Evolutionary conservation across 2,888 invertebrate species (phyloP).

Genomic region (Andrena trimmerana): DNA sequence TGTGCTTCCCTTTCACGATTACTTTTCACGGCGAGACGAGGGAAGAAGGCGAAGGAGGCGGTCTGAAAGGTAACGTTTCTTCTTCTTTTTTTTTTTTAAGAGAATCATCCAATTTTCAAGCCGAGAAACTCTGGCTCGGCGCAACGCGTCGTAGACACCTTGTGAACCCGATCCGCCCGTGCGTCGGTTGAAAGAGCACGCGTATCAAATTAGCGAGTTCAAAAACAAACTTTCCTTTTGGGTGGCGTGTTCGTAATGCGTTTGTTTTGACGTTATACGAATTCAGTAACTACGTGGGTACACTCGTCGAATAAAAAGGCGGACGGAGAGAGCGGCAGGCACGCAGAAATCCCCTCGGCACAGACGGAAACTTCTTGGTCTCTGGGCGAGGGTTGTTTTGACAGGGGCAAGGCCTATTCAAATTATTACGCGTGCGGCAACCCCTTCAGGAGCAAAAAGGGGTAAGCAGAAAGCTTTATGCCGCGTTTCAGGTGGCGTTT

Average conservation of each 20-base stretch:
- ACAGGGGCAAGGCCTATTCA: constrained; percentile 68
- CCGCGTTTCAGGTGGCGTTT: constrained; percentile 56
- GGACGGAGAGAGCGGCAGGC: constrained; percentile 24
- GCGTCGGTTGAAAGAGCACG: constrained; percentile 23
- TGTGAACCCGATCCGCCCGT: background rate
- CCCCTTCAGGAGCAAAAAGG: constrained; percentile 54
- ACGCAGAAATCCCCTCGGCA: constrained; percentile 55
- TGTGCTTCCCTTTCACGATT: background rate
- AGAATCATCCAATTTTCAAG: constrained; percentile 17
- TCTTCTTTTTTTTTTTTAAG: background rate
- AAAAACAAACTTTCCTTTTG: constrained; percentile 40
- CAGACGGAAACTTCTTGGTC: constrained; percentile 66
- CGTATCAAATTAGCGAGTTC: constrained; percentile 37
- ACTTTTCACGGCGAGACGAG: background rate
- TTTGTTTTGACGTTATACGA: constrained; percentile 54
- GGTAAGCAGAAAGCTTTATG: constrained; percentile 54
- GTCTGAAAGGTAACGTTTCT: background rate
- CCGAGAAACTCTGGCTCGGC: constrained; percentile 21
- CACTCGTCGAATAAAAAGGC: constrained; percentile 60
- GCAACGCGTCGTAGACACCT: constrained; percentile 41
- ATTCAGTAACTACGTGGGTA: constrained; percentile 49
- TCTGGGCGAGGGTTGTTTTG: constrained; percentile 70
- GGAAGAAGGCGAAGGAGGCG: background rate
- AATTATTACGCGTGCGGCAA: constrained; percentile 72
- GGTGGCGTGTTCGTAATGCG: constrained; percentile 50